phyloP scores from a whole-genome alignment of 2,797 vertebrate species.

The Melanitta fusca region DNA sequence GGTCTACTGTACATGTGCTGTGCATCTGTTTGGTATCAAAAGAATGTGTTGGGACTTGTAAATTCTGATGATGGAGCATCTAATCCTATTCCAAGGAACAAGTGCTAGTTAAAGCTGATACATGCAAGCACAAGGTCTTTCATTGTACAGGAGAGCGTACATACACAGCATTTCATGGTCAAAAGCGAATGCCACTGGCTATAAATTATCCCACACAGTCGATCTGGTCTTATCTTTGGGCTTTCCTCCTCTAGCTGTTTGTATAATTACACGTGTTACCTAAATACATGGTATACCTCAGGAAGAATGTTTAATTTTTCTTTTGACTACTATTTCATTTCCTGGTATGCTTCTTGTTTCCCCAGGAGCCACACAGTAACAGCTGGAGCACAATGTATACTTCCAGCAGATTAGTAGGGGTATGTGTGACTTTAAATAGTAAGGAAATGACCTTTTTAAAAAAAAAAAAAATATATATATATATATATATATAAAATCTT shows the following conservation, averaged over 20 bases:
- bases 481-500: background rate
- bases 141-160: too few relatives aligned
- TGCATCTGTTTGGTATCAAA: background rate
- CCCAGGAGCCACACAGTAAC: background rate
- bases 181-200: background rate
- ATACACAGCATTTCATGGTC: background rate
- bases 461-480: too few relatives aligned
- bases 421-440: background rate
- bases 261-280: background rate
- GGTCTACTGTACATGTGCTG: background rate
- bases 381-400: background rate
- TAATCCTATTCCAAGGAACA: background rate
- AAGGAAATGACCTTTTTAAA: background rate
- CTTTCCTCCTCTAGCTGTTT: background rate
- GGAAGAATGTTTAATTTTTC: background rate
- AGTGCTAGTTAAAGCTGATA: background rate
- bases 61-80: background rate
- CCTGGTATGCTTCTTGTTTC: background rate
- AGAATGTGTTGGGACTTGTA: accelerated
- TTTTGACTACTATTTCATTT: background rate
- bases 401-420: background rate
- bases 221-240: background rate
- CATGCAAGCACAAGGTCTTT: accelerated
- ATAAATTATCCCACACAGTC: background rate
- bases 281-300: background rate